Base-by-base conservation (phyloP, 1,140 invertebrate genomes). In the Homarus americanus region DNA sequence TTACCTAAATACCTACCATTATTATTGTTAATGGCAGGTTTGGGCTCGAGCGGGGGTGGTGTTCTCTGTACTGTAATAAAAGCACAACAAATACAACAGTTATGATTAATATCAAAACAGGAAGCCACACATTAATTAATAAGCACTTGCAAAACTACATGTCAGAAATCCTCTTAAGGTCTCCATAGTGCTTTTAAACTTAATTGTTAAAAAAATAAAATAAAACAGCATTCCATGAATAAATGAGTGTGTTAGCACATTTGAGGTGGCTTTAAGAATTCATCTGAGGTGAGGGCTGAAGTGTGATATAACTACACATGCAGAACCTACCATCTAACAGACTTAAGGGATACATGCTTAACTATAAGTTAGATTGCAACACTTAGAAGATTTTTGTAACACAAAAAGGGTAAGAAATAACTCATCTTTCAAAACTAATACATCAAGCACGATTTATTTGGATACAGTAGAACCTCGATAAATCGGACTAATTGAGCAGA, bases 51-150 rank as follows among this genome's bases (percentile, higher is more conserved):
- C 40, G 66, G 92, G 41, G 92, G 92, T 44, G 92, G 92, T n/a
- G 92, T 92, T 91, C 92, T 91, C 85, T 92, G 92, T 87, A 92
- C 92, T 92, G 92, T 79, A 92, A 91, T 53, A 87, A 87, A 76
- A 83, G 82, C 66, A 78, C 78, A 92, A 78, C 38, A 92, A 82
- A 82, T 78, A 84, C 79, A 82, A 91, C 75, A 72, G 28, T 63
- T 58, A 85, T 85, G 40, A 87, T 24, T 83, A 82, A 84, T 69
- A 44, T 72, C 32, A 84, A 84, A 63, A 36, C 63, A n/a, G 17
- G 40, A 24, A 84, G 40, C 69, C 63, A 58, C 49, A 84, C 63
- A 69, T 32, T 69, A 69, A 69, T 69, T 69, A 69, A 69, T 32
- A 69, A 69, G 63, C 63, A 69, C 9, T 32, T 32, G 63, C 63